Evolutionary conservation across 2,797 vertebrate species (phyloP).

Genomic region (Enteromius trimaculatus): DNA sequence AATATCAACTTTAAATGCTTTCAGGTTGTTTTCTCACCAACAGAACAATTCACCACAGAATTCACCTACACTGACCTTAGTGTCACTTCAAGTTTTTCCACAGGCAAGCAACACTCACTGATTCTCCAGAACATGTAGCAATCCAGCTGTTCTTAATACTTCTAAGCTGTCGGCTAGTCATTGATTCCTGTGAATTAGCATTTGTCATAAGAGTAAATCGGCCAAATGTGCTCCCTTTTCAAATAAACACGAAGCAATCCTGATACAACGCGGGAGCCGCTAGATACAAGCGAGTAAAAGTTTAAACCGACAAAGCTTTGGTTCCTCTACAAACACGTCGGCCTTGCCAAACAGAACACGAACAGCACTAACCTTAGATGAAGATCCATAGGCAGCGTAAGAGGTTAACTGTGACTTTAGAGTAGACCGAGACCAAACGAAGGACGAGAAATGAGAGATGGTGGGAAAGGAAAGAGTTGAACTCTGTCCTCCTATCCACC

Average conservation of each 20-base stretch:
- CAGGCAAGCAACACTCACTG: background rate
- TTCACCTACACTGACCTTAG: background rate
- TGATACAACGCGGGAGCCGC: background rate
- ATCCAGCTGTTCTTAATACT: background rate
- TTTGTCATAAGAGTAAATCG: background rate
- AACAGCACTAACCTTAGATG: constrained; percentile 28
- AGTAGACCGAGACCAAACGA: background rate
- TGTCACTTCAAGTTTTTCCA: background rate
- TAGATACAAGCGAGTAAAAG: background rate
- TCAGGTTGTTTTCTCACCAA: background rate
- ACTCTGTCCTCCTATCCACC: constrained; percentile 7
- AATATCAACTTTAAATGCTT: background rate
- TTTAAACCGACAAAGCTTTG: background rate
- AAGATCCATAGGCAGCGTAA: background rate
- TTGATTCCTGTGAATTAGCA: background rate
- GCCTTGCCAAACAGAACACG: constrained; percentile 1
- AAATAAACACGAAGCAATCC: background rate
- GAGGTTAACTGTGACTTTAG: background rate
- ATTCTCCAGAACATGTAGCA: background rate
- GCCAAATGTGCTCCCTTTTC: background rate
- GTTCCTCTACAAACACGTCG: background rate
- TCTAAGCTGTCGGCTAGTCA: background rate
- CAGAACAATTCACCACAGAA: background rate
- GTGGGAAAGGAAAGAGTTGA: constrained; percentile 28
- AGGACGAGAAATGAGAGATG: background rate